A percentile compares a stretch with the other conserved stretches of the same genome.
Evolutionary conservation across 2,888 invertebrate species (phyloP).

Genomic region (Trissonchulus latispiculum): DNA sequence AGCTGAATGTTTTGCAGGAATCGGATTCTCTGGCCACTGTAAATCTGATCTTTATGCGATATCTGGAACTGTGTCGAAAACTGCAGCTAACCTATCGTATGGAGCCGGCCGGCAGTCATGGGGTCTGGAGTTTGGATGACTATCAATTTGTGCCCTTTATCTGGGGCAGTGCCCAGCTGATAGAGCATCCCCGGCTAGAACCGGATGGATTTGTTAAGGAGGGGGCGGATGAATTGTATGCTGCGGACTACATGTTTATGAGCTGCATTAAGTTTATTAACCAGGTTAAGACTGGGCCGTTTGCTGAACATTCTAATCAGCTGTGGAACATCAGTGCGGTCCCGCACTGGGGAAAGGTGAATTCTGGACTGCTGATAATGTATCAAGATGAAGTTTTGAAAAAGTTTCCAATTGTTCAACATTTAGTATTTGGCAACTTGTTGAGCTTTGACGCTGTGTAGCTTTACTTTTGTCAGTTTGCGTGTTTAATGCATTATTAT

Average conservation of each 20-base stretch:
- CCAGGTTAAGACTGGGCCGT: slow-evolving; percentile 85
- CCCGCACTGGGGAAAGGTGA: slow-evolving; percentile 83
- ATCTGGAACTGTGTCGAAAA: slow-evolving; percentile 68
- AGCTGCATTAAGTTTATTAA: slow-evolving; percentile 85
- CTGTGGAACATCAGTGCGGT: slow-evolving; percentile 97
- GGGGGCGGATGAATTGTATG: slow-evolving; percentile 57
- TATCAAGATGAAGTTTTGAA: slow-evolving; percentile 97
- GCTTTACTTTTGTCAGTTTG: too few relatives aligned
- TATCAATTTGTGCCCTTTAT: slow-evolving; percentile 97
- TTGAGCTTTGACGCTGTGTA: slow-evolving; percentile 36
- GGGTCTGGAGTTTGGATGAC: slow-evolving; percentile 97
- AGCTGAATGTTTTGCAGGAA: slow-evolving; percentile 64
- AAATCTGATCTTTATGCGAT: slow-evolving; percentile 55
- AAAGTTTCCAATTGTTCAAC: slow-evolving; percentile 52
- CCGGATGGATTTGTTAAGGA: slow-evolving; percentile 74
- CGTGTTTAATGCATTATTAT: too few relatives aligned
- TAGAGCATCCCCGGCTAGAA: slow-evolving; percentile 68
- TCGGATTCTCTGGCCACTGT: slow-evolving; percentile 71
- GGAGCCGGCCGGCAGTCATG: slow-evolving; percentile 99
- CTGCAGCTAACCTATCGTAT: slow-evolving; percentile 83
- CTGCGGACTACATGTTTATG: slow-evolving; percentile 77
- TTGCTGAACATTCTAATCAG: slow-evolving; percentile 98
- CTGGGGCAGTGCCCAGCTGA: slow-evolving; percentile 95
- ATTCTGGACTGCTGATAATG: slow-evolving; percentile 91
- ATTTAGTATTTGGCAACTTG: slow-evolving; percentile 49